Conservation (phyloP, 2,113 vertebrate species). For the Promerops cafer region DNA sequence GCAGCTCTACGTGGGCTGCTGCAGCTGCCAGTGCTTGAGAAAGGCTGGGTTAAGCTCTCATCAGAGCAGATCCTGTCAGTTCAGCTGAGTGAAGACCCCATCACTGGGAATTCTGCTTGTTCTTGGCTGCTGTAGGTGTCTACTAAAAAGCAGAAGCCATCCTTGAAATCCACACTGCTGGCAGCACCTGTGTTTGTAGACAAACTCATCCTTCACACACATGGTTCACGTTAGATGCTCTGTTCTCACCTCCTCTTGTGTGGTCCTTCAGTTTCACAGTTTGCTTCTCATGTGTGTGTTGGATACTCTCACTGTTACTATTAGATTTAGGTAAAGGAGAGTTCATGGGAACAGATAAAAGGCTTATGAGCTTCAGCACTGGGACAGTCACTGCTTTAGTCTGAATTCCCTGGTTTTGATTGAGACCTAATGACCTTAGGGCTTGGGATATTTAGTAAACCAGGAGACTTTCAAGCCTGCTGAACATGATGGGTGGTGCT, state of each 20-base stretch:
- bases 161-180: background rate
- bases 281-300: background rate
- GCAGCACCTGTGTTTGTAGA: background rate
- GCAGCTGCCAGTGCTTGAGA: background rate
- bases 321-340: background rate
- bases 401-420: background rate
- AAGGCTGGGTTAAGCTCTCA: background rate
- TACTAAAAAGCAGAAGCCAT: background rate
- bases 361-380: background rate
- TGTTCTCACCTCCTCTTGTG: background rate
- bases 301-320: background rate
- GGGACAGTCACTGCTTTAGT: background rate
- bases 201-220: background rate
- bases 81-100: background rate
- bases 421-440: background rate
- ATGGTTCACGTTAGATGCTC: background rate
- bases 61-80: background rate
- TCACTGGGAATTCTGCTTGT: background rate
- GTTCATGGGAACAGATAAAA: background rate
- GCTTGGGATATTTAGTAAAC: background rate
- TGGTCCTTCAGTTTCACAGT: background rate
- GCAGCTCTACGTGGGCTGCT: background rate
- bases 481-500: background rate
- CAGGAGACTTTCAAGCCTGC: background rate
- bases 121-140: background rate